Base-by-base conservation (phyloP, 2,888 invertebrate genomes). In the Serripes groenlandicus region DNA sequence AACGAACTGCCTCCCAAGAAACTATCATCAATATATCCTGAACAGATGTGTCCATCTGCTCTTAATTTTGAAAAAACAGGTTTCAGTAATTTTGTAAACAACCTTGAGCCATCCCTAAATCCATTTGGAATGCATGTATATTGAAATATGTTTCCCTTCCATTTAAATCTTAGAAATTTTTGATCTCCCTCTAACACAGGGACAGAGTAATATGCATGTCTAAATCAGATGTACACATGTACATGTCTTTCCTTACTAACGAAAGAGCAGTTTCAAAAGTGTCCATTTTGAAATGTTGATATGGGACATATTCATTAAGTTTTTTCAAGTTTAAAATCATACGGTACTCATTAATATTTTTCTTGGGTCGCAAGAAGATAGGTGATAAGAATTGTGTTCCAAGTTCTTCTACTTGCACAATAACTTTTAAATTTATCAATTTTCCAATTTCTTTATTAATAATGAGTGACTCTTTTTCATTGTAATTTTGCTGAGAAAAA, bases 261-360 rank as follows among this genome's bases (percentile, higher is more conserved):
- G 34, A 35, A 23, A 66, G 26, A 9, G 66, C 84, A 15, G 37
- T 75, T 66, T 84, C 82, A 75, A 85, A 87, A 56, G 78, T 75
- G n/a, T 86, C 83, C 81, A 86, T 83, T 73, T 86, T 78, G 68
- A 86, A 86, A 74, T 86, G 81, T 28, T 62, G 28, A 60, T 86
- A 81, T 73, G 52, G 54, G 23, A 83, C 32, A 49, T 32, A 49
- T 42, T 81, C 62, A 66, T 85, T 85, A n/a, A 85, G 30, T 15
- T 83, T 32, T 69, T 81, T 81, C 35, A 83, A 70, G 75, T 83
- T 83, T 21, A 83, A 60, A 32, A 86, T 79, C 69, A 86, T 52
- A 64, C 83, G 42, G 32, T 74, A 75, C 69, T 82, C 82, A 5
- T 79, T 79, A 80, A 75, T 66, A 80, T 80, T 23, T 64, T 76